Percentiles rank a stretch among this genome's conserved stretches.
Evolutionary conservation across 2,113 vertebrate genomes (phyloP).

Genomic region (Saiga tatarica): DNA sequence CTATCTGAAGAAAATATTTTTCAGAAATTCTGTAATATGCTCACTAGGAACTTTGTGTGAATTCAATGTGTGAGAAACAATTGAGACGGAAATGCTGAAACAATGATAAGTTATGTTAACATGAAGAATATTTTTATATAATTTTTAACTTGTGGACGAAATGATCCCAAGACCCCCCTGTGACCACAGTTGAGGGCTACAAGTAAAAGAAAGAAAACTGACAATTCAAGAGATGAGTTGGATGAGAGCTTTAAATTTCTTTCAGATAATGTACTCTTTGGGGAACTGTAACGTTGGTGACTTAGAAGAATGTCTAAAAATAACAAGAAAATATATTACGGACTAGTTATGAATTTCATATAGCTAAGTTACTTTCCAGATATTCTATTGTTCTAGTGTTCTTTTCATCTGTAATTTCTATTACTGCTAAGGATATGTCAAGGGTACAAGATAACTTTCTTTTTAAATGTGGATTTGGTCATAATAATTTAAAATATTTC

Average conservation of each 20-base stretch:
- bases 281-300: not conserved
- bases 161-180: not conserved
- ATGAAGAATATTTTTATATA: not conserved
- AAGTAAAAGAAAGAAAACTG: not conserved
- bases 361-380: not conserved
- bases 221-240: not conserved
- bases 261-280: not conserved
- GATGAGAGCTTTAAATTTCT: not conserved
- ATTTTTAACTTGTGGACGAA: not conserved
- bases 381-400: not conserved
- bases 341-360: conserved; percentile 1
- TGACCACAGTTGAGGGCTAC: not conserved
- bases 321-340: not conserved
- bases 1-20: conserved; percentile 17
- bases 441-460: not conserved
- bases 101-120: not conserved
- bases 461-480: not conserved
- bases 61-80: not conserved
- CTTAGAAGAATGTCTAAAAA: conserved; percentile 15
- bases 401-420: not conserved
- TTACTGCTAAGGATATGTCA: not conserved
- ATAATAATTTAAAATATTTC: not conserved
- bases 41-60: not conserved
- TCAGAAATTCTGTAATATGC: conserved; percentile 1
- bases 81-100: not conserved